These are phyloP conservation scores for Brienomyrus longianalis DNA, from an alignment of 2,113 vertebrate species.

Conservation along the genomic window DNA sequence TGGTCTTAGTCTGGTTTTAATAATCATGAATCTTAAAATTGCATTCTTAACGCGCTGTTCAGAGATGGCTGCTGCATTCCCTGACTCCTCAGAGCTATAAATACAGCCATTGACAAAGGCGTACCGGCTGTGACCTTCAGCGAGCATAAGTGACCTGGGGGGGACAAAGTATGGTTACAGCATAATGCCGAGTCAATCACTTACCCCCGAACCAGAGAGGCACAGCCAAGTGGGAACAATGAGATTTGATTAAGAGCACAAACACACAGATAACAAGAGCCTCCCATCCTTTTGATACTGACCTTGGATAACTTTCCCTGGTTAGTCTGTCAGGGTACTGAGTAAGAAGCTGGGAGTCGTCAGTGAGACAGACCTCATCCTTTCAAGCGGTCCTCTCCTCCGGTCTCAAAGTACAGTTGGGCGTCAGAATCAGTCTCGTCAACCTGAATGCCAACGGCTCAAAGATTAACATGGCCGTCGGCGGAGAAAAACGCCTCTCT, in stretches of 20 bases:
- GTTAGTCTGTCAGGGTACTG: neutral
- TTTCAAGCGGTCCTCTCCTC: neutral
- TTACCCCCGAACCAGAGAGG: neutral
- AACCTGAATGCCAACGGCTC: neutral
- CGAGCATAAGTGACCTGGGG: neutral
- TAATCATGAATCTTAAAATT: neutral
- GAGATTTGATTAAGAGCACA: neutral
- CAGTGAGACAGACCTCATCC: neutral
- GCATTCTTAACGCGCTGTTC: neutral
- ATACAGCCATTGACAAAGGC: neutral
- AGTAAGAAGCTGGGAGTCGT: neutral
- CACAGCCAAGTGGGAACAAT: neutral
- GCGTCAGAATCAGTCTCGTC: neutral
- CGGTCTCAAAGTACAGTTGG: neutral
- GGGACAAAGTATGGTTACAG: neutral
- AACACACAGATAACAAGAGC: neutral
- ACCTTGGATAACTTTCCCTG: neutral
- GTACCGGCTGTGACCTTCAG: neutral
- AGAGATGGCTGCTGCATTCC: neutral
- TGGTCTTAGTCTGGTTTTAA: neutral
- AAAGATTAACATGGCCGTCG: neutral
- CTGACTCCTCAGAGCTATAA: neutral
- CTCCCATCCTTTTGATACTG: neutral
- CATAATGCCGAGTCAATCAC: neutral
- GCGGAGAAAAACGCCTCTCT: neutral